Evolutionary conservation across 2,113 vertebrate genomes (phyloP).

Genomic region (Periophthalmodon schlosseri): DNA sequence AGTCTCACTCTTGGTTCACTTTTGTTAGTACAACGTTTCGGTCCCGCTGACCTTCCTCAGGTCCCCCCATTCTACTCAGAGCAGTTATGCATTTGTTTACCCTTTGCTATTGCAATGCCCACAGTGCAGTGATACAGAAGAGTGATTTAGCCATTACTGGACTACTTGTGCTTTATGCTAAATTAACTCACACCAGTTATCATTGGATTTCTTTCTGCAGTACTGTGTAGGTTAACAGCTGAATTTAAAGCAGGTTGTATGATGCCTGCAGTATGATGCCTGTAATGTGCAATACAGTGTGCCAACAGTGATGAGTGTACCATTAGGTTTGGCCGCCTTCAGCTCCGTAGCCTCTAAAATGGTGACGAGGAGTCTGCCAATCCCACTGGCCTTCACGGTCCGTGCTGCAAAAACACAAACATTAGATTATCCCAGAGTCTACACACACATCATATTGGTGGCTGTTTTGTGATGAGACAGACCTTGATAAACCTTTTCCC

Average conservation of each 20-base stretch:
- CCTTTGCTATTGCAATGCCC: no score
- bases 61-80: no score
- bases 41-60: no score
- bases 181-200: not conserved
- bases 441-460: no score
- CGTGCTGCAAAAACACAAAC: slow-evolving; percentile 77
- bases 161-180: no score
- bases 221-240: not conserved
- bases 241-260: not conserved
- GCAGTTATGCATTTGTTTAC: no score
- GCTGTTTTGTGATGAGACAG: slow-evolving; percentile 17
- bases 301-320: slow-evolving; percentile 59
- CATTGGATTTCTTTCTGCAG: not conserved
- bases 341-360: slow-evolving; percentile 92
- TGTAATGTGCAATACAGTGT: not conserved
- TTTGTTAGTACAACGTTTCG: no score
- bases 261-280: not conserved
- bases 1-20: no score
- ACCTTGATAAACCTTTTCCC: slow-evolving; percentile 94
- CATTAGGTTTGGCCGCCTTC: slow-evolving; percentile 87
- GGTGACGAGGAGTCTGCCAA: slow-evolving; percentile 91
- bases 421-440: not conserved
- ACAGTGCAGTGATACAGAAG: no score
- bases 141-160: no score
- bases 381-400: slow-evolving; percentile 87